Percentiles rank a stretch among this genome's conserved stretches.
Evolutionary conservation across 2,113 vertebrate species (phyloP).

Genomic region (Anguilla rostrata): DNA sequence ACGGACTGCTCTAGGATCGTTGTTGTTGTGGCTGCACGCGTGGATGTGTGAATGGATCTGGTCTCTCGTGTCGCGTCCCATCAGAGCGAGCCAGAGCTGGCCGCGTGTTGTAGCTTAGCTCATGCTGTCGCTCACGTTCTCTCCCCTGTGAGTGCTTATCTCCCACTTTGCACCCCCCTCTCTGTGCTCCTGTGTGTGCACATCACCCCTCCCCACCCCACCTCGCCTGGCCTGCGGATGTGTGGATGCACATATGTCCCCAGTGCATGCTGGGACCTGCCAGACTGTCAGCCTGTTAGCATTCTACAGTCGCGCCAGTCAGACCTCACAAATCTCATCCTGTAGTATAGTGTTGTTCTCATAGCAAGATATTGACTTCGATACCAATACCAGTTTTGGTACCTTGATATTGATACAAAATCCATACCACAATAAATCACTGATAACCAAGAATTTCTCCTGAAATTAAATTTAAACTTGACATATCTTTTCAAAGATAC

Average conservation of each 20-base stretch:
- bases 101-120: too few relatives aligned
- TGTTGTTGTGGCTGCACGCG: neutral
- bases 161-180: neutral
- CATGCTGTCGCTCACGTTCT: neutral
- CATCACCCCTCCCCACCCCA: neutral
- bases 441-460: too few relatives aligned
- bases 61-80: neutral
- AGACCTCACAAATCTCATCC: neutral
- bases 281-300: neutral
- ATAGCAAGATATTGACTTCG: too few relatives aligned
- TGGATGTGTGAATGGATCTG: neutral
- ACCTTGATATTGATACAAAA: too few relatives aligned
- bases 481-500: too few relatives aligned
- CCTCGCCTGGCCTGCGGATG: neutral
- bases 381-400: too few relatives aligned
- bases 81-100: neutral
- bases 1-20: neutral
- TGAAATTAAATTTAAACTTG: too few relatives aligned
- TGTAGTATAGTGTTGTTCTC: too few relatives aligned
- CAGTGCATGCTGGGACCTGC: neutral
- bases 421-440: too few relatives aligned
- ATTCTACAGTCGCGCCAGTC: slow-evolving; percentile 13
- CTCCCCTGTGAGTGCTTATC: neutral
- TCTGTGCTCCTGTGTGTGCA: neutral
- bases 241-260: neutral